Conservation (phyloP, 2,113 vertebrate genomes). For the Dromaius novaehollandiae region DNA sequence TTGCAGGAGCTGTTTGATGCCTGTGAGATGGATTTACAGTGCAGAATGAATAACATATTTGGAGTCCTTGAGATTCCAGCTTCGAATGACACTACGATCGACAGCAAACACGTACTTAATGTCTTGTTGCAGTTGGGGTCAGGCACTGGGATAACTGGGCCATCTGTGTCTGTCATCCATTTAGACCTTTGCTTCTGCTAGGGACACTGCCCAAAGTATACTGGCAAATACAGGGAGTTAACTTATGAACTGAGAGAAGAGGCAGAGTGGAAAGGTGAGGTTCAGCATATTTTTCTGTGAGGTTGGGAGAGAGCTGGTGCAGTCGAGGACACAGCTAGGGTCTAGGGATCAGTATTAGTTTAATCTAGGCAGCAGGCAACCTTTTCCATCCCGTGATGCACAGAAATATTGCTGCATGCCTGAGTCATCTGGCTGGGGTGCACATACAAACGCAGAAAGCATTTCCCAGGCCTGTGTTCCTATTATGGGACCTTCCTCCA, state of each 20-base stretch:
- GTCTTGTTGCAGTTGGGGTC: neutral
- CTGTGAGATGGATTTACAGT: neutral
- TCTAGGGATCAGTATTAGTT: too few species aligned
- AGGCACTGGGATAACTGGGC: neutral
- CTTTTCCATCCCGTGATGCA: neutral
- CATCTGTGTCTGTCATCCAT: neutral
- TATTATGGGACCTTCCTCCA: neutral
- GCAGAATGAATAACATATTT: fast-evolving
- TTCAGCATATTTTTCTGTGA: neutral
- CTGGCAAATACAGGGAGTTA: neutral
- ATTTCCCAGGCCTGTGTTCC: neutral
- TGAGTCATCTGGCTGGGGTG: neutral
- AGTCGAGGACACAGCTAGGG: too few species aligned
- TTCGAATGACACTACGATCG: fast-evolving
- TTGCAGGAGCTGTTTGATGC: constrained; percentile 2
- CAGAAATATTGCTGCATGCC: neutral
- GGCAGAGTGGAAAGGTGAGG: neutral
- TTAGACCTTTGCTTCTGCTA: neutral
- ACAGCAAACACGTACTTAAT: neutral
- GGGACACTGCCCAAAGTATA: neutral
- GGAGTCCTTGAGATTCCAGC: neutral
- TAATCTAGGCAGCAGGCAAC: neutral
- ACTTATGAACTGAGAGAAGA: neutral
- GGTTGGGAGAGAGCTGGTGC: neutral
- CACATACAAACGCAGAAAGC: neutral